Evolutionary conservation across 2,797 vertebrate genomes (phyloP), one percentile per base, ranked within the genome.

Genomic region (Natrix natrix): DNA sequence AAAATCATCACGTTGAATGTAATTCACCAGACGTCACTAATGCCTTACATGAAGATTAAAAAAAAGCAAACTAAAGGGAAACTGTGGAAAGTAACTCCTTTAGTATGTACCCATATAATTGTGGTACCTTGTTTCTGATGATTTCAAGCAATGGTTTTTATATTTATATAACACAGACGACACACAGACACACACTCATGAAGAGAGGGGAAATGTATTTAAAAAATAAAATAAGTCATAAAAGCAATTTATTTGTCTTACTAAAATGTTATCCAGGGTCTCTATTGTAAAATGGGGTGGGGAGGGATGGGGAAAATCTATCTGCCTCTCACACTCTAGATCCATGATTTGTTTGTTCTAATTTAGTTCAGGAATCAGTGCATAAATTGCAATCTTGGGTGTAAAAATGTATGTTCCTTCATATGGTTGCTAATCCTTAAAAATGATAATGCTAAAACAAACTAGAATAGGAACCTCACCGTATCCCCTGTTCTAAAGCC

Each of bases 1-100:
- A 95, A 93, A 96, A 96, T 95, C 92, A 94, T 96, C 95, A 95
- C 37, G 37, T 94, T 93, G 96, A 97, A 97, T 97, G 96, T 95
- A 97, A 92, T 94, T 96, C 92, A 69, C 89, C 63, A 87, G 93
- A 94, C 61, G 91, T 97, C 96, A 96, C 96, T 95, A 95, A 97
- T 96, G 94, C 96, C 96, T 97, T 96, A 94, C 28, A 92, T 93
- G 6, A 59, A 94, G 90, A 61, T 91, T 43, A 7, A 59, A 59
- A 57, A 90, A 90, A 55, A 66, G 55, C 66, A 89, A 91, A 56
- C 78, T 59, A 22, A 16, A 32, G 88, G 94, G 91, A 74, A 91
- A 91, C 86, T 91, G 69, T 96, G 90, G 93, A 59, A 87, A 91
- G 89, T 83, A 90, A 59, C 74, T 94, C 90, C 88, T 83, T 43